These are phyloP conservation scores for Triops longicaudatus DNA, from an alignment of 1,140 invertebrate species.

Conservation along the genomic window DNA sequence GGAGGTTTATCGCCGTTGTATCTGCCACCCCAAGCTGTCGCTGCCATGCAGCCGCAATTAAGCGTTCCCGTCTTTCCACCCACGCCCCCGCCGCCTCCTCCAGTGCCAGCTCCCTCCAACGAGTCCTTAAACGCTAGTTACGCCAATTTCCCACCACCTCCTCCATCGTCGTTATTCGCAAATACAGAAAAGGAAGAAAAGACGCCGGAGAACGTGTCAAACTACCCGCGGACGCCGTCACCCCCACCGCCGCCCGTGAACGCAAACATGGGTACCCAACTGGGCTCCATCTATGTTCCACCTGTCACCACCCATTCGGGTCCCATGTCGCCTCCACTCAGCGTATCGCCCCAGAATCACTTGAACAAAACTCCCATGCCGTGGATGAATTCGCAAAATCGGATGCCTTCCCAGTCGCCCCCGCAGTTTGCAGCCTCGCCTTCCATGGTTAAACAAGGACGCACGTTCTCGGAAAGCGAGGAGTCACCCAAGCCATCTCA, in stretches of 20 bases:
- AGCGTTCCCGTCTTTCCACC: constrained; percentile 58
- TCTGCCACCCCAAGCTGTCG: constrained; percentile 44
- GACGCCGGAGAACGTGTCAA: constrained; percentile 12
- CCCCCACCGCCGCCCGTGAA: constrained; percentile 21
- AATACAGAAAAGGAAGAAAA: neutral
- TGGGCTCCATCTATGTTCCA: constrained; percentile 38
- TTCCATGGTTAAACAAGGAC: constrained; percentile 40
- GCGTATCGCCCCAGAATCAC: constrained; percentile 28
- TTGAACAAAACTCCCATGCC: constrained; percentile 50
- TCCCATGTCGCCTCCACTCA: constrained; percentile 28
- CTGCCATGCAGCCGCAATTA: constrained; percentile 54
- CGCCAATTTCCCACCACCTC: constrained; percentile 22
- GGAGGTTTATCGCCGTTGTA: constrained; percentile 31
- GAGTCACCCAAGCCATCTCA: constrained; percentile 34
- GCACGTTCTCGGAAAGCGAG: neutral
- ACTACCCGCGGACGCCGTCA: constrained; percentile 17
- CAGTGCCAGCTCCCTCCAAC: constrained; percentile 31
- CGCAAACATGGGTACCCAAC: constrained; percentile 29
- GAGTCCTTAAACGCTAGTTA: neutral
- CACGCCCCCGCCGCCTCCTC: constrained; percentile 30
- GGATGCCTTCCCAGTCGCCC: constrained; percentile 40
- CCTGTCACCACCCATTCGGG: constrained; percentile 31
- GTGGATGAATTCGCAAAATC: constrained; percentile 46
- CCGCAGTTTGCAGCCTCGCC: constrained; percentile 36
- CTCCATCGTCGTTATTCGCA: neutral